Evolutionary conservation across 2,888 invertebrate genomes (phyloP).

Genomic region (Napeogenes sylphis): DNA sequence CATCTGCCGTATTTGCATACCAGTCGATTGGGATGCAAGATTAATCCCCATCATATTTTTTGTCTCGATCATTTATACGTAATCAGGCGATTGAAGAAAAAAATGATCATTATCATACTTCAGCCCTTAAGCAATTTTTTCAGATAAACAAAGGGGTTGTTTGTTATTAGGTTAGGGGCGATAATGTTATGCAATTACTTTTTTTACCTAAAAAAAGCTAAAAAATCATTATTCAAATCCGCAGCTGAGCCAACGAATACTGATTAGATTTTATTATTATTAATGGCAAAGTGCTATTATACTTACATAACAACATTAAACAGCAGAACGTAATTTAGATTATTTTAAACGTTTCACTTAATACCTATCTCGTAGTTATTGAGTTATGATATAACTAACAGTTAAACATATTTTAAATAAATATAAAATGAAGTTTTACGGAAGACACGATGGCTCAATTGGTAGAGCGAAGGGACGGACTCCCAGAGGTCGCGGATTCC

Average conservation of each 20-base stretch:
- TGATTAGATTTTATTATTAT: conserved; percentile 53
- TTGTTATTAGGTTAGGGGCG: conserved; percentile 76
- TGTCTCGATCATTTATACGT: conserved; percentile 73
- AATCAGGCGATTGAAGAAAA: conserved; percentile 65
- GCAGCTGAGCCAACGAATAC: conserved; percentile 70
- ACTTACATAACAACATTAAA: conserved; percentile 6
- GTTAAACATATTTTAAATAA: no score
- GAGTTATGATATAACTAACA: no score
- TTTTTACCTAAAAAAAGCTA: conserved; percentile 55
- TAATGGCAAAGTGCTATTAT: conserved; percentile 22
- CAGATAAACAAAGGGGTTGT: conserved; percentile 75
- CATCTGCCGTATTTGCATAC: conserved; percentile 76
- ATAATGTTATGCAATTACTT: conserved; percentile 76
- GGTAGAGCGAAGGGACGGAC: no score
- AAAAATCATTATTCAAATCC: conserved; percentile 74
- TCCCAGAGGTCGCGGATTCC: no score
- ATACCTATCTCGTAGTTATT: conserved; percentile 1
- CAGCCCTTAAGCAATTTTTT: conserved; percentile 77
- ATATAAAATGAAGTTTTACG: no score
- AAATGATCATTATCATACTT: conserved; percentile 74
- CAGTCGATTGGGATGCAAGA: conserved; percentile 70
- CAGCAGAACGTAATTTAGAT: conserved; percentile 7
- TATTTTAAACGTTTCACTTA: conserved; percentile 2
- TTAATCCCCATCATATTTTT: conserved; percentile 75
- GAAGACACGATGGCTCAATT: no score